Base-by-base conservation (phyloP, 1,140 invertebrate genomes). In the Platyscapa corneri region DNA sequence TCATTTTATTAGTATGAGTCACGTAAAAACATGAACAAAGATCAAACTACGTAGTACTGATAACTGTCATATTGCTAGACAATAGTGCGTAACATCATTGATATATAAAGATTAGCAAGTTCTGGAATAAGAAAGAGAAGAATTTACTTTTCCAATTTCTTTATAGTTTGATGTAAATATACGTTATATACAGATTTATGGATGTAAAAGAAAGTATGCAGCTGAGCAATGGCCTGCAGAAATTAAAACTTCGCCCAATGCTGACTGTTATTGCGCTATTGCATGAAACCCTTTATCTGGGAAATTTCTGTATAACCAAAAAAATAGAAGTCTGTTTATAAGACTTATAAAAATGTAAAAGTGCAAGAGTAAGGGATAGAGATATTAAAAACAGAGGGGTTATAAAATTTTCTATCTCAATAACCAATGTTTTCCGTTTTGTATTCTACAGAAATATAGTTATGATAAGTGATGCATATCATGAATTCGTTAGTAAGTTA, bases 181-280 rank as follows among this genome's bases (percentile, higher is more conserved):
- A 64, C 30, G 18, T 34, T 16, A 34, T 32, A 39, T 5, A 72
- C 12, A 39, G 34, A 72, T 10, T 39, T 72, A 72, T 72, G 14
- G 7, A 53, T 56, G 30, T 8, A 67, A 67, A 65, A 77, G n/a
- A 34, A 83, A n/a, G 34, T 67, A 27, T 5, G 46, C 34, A 46
- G 18, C 20, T 32, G n/a, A 32, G 34, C 27, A n/a, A 20, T 12
- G 34, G 65, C 30, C 75, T 20, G 77, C 78, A 23, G 39, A 85
- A 85, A 85, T 85, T 85, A 85, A 85, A 81, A 85, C 75, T 85
- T 75, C 67, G 39, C 37, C 34, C 20, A 42, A 34, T 74, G 65
- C 74, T 32, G 67, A 46, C 76, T 49, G 70, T 46, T 77, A 84
- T 84, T 42, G 46, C 83, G 32, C 27, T n/a, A 79, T 84, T 32